These are phyloP conservation scores for Liodrosophila aerea DNA, from an alignment of 2,888 invertebrate species.

Conservation along the genomic window DNA sequence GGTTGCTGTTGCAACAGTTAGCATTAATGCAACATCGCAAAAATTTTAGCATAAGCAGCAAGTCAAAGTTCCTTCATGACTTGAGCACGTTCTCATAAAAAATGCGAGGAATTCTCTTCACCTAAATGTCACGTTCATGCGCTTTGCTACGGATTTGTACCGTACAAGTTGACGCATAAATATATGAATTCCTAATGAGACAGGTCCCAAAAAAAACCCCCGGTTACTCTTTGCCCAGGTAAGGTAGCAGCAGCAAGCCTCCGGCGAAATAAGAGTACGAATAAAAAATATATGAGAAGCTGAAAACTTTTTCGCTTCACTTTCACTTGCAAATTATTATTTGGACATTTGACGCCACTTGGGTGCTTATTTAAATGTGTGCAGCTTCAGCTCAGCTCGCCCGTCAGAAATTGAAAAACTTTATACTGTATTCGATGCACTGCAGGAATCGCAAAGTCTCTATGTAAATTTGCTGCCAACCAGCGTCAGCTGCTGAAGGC, in stretches of 20 bases:
- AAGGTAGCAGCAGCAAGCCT: not conserved
- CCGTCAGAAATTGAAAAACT: conserved; percentile 53
- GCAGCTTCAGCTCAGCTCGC: not conserved
- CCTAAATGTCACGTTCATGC: conserved; percentile 53
- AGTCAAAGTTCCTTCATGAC: conserved; percentile 24
- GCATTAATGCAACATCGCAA: conserved; percentile 51
- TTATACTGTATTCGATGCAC: conserved; percentile 43
- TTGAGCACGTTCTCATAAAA: conserved; percentile 33
- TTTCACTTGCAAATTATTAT: conserved; percentile 64
- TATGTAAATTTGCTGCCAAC: conserved; percentile 7
- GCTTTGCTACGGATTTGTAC: conserved; percentile 39
- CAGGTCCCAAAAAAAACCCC: conserved; percentile 19
- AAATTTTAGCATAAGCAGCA: conserved; percentile 46
- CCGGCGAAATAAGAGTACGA: not conserved
- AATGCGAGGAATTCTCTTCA: conserved; percentile 5
- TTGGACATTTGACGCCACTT: conserved; percentile 62
- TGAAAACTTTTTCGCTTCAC: conserved; percentile 29
- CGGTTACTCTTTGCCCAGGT: conserved; percentile 19
- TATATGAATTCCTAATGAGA: conserved; percentile 66
- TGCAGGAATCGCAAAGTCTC: conserved; percentile 26
- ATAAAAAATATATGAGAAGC: no score
- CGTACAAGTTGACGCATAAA: conserved; percentile 62
- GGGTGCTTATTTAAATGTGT: conserved; percentile 32
- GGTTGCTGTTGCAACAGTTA: conserved; percentile 4
- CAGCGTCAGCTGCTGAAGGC: no score